phyloP scores from a whole-genome alignment of 1,140 invertebrate genomes.

The Pectinophora gossypiella region DNA sequence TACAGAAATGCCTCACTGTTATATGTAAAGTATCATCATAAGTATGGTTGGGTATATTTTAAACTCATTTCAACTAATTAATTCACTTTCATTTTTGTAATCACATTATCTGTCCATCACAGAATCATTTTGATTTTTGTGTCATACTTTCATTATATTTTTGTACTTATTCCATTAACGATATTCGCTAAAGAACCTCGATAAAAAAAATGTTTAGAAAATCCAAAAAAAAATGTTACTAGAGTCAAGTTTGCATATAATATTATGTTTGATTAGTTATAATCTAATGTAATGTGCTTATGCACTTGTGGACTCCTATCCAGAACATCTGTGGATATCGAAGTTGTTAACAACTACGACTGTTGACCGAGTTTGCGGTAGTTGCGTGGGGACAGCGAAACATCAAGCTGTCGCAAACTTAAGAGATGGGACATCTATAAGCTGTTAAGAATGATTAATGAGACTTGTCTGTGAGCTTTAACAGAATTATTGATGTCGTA shows the following conservation, averaged over 20 bases:
- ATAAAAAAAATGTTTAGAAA: slow-evolving; percentile 59
- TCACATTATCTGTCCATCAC: slow-evolving; percentile 33
- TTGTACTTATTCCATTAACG: slow-evolving; percentile 73
- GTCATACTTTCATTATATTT: slow-evolving; percentile 67
- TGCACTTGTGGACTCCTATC: slow-evolving; percentile 55
- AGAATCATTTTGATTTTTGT: slow-evolving; percentile 53
- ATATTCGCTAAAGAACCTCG: slow-evolving; percentile 68
- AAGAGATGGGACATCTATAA: neutral
- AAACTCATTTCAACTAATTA: slow-evolving; percentile 52
- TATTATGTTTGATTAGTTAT: slow-evolving; percentile 70
- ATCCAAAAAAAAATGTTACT: slow-evolving; percentile 51
- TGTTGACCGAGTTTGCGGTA: slow-evolving; percentile 32
- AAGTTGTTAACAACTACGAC: slow-evolving; percentile 22
- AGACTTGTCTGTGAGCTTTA: neutral
- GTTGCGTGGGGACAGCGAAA: neutral
- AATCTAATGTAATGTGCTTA: slow-evolving; percentile 72
- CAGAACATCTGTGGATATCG: slow-evolving; percentile 43
- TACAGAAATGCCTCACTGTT: slow-evolving; percentile 21
- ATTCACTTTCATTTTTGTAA: slow-evolving; percentile 37
- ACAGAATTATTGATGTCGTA: neutral
- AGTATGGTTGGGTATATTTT: slow-evolving; percentile 61
- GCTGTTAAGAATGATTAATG: neutral
- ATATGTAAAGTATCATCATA: slow-evolving; percentile 31
- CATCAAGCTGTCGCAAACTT: neutral
- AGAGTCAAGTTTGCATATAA: slow-evolving; percentile 66